A percentile compares a stretch with the other conserved stretches of the same genome.
Conservation (phyloP, 2,113 vertebrate species). For the Gopherus evgoodei region DNA sequence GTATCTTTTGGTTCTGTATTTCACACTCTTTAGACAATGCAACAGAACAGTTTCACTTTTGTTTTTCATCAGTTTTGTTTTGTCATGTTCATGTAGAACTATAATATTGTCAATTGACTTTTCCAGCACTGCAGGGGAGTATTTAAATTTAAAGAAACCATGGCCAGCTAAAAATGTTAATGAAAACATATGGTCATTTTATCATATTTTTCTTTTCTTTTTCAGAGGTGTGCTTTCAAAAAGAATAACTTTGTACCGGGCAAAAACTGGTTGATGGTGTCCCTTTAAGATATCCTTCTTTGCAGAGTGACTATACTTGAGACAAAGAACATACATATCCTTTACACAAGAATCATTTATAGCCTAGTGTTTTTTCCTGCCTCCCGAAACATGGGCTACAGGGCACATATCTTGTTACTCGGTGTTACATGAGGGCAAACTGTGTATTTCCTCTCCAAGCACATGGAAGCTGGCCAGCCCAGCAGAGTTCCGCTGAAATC, state of each 20-base stretch:
- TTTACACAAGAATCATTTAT: neutral
- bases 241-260: constrained; percentile 1
- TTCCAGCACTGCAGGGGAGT: neutral
- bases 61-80: neutral
- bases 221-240: neutral
- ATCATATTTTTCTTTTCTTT: constrained; percentile 42
- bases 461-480: neutral
- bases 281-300: constrained; percentile 43
- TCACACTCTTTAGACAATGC: neutral
- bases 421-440: neutral
- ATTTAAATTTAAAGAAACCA: constrained; percentile 42
- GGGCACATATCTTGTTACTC: constrained; percentile 4
- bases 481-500: constrained; percentile 2
- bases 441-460: constrained; percentile 27
- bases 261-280: constrained; percentile 26
- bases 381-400: neutral
- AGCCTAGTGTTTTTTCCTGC: rapidly evolving
- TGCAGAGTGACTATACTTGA: neutral
- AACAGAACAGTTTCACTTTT: neutral
- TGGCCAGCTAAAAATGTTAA: neutral
- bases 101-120: neutral
- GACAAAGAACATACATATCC: constrained; percentile 9
- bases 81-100: neutral
- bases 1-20: neutral
- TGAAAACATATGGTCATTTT: constrained; percentile 32